Evolutionary conservation across 1,140 invertebrate species (phyloP).

Genomic region (Acyrthosiphon pisum): DNA sequence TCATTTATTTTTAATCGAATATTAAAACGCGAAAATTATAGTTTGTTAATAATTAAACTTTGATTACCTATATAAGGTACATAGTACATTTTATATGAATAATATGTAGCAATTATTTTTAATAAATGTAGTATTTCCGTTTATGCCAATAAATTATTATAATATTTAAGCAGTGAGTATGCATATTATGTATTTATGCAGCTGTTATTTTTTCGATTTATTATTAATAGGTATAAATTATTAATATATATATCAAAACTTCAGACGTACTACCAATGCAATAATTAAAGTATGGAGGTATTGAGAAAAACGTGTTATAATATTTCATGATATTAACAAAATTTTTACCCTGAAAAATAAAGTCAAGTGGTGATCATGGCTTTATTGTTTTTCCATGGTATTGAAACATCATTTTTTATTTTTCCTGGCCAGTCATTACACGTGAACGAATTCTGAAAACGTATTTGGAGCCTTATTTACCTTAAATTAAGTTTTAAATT

Average conservation of each 20-base stretch:
- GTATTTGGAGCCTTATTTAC: not conserved
- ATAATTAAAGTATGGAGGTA: not conserved
- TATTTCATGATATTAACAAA: not conserved
- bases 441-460: not conserved
- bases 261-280: not conserved
- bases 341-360: not conserved
- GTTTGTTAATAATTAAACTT: not conserved
- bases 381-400: not conserved
- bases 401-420: not conserved
- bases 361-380: not conserved
- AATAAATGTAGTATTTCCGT: not conserved
- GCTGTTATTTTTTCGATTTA: not conserved
- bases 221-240: not conserved
- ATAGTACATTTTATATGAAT: not conserved
- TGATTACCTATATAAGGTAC: not conserved
- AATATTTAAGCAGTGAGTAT: not conserved
- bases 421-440: not conserved
- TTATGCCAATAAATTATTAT: not conserved
- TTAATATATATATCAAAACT: not conserved
- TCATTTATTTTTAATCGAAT: constrained; percentile 8
- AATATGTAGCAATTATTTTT: not conserved
- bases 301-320: not conserved
- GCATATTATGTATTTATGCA: not conserved
- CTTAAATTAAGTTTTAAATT: not conserved
- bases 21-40: not conserved